phyloP scores from a whole-genome alignment of 64 coral and sea anemone genomes.

The Actinia equina region DNA sequence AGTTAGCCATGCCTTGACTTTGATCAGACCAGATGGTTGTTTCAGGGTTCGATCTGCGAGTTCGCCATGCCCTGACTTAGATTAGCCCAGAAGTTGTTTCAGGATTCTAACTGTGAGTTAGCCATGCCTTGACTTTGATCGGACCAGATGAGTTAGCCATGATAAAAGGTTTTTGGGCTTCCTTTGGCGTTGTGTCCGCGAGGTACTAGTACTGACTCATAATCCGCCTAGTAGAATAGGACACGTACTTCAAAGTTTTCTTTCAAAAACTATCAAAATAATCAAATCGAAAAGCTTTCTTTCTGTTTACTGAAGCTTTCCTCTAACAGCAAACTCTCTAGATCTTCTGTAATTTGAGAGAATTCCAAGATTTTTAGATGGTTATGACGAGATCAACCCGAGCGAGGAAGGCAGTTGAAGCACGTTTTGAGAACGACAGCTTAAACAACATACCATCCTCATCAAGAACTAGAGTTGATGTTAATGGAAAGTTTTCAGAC shows the following conservation, averaged over 20 bases:
- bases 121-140: too few species aligned
- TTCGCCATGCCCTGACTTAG: too few species aligned
- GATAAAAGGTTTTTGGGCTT: neutral
- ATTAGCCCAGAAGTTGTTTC: too few species aligned
- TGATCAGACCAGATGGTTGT: too few species aligned
- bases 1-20: too few species aligned
- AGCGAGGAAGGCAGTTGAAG: neutral
- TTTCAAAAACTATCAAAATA: neutral
- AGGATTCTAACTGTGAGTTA: too few species aligned
- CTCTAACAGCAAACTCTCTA: neutral
- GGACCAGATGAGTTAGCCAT: too few species aligned
- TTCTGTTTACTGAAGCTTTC: neutral
- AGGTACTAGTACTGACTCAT: neutral
- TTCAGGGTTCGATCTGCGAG: too few species aligned
- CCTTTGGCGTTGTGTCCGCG: neutral
- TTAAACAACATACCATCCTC: neutral
- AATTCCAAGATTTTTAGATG: neutral
- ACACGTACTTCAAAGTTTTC: neutral
- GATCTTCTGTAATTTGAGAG: neutral
- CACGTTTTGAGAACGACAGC: neutral
- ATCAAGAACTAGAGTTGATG: neutral
- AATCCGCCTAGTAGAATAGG: neutral
- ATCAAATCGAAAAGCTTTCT: neutral
- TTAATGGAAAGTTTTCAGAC: neutral
- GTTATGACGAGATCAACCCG: neutral